Evolutionary conservation across 2,888 invertebrate species (phyloP).

Genomic region (Drosophila heteroneura): DNA sequence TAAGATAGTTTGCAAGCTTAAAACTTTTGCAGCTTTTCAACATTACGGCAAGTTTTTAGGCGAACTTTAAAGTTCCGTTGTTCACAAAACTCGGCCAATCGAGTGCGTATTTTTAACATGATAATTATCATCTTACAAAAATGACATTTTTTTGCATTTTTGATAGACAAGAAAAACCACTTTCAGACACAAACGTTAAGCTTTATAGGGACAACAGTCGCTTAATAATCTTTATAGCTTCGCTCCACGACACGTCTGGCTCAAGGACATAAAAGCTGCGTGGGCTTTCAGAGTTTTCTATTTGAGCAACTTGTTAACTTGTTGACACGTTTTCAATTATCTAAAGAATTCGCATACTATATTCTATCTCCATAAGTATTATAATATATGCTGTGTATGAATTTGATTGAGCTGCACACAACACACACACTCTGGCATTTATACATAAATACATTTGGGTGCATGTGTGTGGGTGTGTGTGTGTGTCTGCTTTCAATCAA

Average conservation of each 20-base stretch:
- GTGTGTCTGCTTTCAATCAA: constrained; percentile 68
- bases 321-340: constrained; percentile 82
- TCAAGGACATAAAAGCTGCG: constrained; percentile 41
- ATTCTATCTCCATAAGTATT: constrained; percentile 5
- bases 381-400: constrained; percentile 21
- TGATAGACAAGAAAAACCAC: constrained; percentile 43
- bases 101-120: background rate
- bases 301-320: constrained; percentile 57
- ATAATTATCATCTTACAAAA: background rate
- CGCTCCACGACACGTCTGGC: constrained; percentile 33
- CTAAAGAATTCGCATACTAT: constrained; percentile 59
- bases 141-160: constrained; percentile 4
- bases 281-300: constrained; percentile 22
- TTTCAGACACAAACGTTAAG: background rate
- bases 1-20: background rate
- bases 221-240: constrained; percentile 46
- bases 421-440: constrained; percentile 2
- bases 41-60: background rate
- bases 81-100: background rate
- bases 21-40: background rate
- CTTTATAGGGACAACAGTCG: constrained; percentile 4
- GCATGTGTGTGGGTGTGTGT: constrained; percentile 1
- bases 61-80: background rate
- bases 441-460: constrained; percentile 6
- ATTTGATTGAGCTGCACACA: constrained; percentile 48